Base-by-base conservation (phyloP, 2,888 invertebrate genomes). In the Cinara cedri region DNA sequence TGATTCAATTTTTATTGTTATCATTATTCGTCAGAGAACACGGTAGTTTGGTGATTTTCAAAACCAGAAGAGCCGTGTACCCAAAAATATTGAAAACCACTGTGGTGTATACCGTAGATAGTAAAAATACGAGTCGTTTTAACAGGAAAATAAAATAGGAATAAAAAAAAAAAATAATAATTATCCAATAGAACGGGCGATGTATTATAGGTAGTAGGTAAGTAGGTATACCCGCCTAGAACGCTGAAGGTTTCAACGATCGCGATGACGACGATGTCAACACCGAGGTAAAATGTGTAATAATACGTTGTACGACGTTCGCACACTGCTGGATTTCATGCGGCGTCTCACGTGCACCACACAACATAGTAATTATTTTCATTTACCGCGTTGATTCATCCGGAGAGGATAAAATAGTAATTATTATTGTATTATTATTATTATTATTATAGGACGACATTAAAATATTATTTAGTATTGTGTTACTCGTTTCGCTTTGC, bases 231-330 rank as follows among this genome's bases (percentile, higher is more conserved):
- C 44, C 44, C 6, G 26, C 19, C 1, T 54, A 21, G 16, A 19
- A 34, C 54, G 9, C 10, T 44, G 55, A 71, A 71, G 70, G 70
- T 71, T 71, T 3, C 21, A 10, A 70, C 13, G 14, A 26, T 42
- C 10, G 10, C 44, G 46, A 46, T 2, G 46, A 46, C 46, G 3
- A 13, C 13, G 34, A 19, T 16, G 51, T 70, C 8, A 21, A 55
- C 42, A 21, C 16, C 42, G 21, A 71, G 21, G 42, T 71, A 71
- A 71, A 68, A 71, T 70, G n/a, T n/a, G n/a, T 42, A 62, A 62
- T 54, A 54, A 54, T 54, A 14, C 14, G 10, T 65, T 16, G 6
- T 70, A 71, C 21, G 1, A 55, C 42, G 10, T 14, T 42, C 16
- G 9, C 14, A 21, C 14, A 34, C 60, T 44, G 6, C 8, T 44